Conservation (phyloP, 2,797 vertebrate species). For the Sebastes umbrosus region DNA sequence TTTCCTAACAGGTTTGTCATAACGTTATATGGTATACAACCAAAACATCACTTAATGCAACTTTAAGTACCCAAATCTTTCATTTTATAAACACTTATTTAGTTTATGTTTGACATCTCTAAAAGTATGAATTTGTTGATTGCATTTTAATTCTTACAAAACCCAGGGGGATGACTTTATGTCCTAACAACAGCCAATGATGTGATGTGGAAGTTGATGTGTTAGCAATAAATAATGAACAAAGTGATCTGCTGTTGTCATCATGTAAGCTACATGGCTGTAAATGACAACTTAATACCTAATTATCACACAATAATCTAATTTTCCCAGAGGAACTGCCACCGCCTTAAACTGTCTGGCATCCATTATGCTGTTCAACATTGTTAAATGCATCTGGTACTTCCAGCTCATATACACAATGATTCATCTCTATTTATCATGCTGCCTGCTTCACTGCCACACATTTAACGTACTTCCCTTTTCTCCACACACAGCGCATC, state of each 20-base stretch:
- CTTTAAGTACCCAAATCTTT: not conserved
- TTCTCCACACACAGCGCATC: not conserved
- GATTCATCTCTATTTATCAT: not conserved
- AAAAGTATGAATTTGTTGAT: not conserved
- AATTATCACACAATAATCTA: not conserved
- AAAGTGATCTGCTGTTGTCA: not conserved
- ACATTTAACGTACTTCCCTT: not conserved
- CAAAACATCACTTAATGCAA: not conserved
- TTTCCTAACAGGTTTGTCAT: not conserved
- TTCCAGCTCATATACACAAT: not conserved
- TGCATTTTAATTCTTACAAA: not conserved
- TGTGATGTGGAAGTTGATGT: no score
- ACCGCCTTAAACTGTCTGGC: not conserved
- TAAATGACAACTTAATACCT: not conserved
- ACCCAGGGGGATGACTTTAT: not conserved
- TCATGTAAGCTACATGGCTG: not conserved
- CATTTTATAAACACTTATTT: not conserved
- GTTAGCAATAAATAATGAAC: not conserved
- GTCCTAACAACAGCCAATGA: not conserved
- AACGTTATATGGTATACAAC: no score
- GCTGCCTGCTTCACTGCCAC: not conserved
- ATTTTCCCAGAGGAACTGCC: slow-evolving; percentile 2
- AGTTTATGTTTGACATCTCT: not conserved
- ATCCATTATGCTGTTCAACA: not conserved
- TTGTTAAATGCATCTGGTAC: not conserved